These are phyloP conservation scores for Lycaena phlaeas DNA, from an alignment of 2,888 invertebrate species.

Conservation along the genomic window DNA sequence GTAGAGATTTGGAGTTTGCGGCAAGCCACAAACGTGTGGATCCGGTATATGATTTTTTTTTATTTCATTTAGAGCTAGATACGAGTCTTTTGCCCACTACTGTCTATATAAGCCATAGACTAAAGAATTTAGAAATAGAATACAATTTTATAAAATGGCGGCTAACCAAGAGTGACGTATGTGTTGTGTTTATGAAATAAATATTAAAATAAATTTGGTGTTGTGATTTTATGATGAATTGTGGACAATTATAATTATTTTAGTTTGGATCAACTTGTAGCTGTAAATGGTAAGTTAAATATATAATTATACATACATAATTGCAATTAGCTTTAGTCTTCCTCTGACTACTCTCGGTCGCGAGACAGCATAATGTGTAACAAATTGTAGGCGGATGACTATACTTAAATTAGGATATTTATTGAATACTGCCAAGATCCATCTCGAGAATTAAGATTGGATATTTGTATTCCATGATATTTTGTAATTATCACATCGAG, in stretches of 20 bases:
- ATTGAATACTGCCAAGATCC: no score
- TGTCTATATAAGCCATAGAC: no score
- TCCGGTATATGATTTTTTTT: no score
- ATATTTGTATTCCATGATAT: no score
- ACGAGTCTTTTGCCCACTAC: no score
- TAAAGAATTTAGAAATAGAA: conserved; percentile 21
- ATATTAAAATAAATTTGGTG: conserved; percentile 30
- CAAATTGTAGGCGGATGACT: conserved; percentile 11
- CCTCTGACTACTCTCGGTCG: conserved; percentile 2
- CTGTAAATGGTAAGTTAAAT: conserved; percentile 23
- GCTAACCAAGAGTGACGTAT: conserved; percentile 60
- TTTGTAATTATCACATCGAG: no score
- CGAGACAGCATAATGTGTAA: conserved; percentile 8
- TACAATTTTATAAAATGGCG: conserved; percentile 61
- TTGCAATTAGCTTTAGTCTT: conserved; percentile 1
- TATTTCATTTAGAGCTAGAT: no score
- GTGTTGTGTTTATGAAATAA: conserved; percentile 61
- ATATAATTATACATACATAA: neutral
- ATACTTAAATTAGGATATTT: neutral
- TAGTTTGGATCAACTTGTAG: conserved; percentile 14
- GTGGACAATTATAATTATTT: conserved; percentile 9
- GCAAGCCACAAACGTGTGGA: no score
- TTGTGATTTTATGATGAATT: conserved; percentile 48
- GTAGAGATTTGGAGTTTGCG: no score
- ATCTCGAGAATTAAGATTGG: no score